These are phyloP conservation scores for Podotricha telesiphe DNA, from an alignment of 2,888 invertebrate genomes.

Conservation along the genomic window DNA sequence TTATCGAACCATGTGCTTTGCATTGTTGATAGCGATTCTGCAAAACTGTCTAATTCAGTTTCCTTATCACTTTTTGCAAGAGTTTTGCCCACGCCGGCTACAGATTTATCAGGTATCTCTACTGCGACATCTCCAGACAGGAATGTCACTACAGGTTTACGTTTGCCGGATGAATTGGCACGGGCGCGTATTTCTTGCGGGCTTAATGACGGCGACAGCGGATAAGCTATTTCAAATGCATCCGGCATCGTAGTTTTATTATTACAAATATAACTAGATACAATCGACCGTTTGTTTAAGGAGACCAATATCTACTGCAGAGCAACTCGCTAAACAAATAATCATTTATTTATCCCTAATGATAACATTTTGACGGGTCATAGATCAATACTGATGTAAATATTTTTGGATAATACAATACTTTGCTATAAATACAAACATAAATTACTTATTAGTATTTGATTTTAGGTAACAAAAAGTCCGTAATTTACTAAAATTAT, in stretches of 20 bases:
- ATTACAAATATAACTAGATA: slow-evolving; percentile 13
- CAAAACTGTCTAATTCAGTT: slow-evolving; percentile 81
- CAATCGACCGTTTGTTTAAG: slow-evolving; percentile 30
- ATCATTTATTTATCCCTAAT: slow-evolving; percentile 64
- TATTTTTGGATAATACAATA: slow-evolving; percentile 44
- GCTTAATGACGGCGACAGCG: slow-evolving; percentile 75
- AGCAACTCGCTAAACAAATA: slow-evolving; percentile 55
- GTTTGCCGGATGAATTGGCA: slow-evolving; percentile 80
- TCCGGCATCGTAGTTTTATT: slow-evolving; percentile 78
- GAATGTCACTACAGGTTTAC: slow-evolving; percentile 69
- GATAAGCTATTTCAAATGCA: slow-evolving; percentile 82
- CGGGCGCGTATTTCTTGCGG: slow-evolving; percentile 83
- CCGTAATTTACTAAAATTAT: no score
- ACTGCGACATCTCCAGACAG: slow-evolving; percentile 71
- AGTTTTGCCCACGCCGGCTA: slow-evolving; percentile 71
- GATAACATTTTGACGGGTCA: slow-evolving; percentile 70
- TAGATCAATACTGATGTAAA: slow-evolving; percentile 64
- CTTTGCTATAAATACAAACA: slow-evolving; percentile 1
- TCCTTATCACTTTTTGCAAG: slow-evolving; percentile 69
- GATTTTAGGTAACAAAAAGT: no score
- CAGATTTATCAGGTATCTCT: slow-evolving; percentile 76
- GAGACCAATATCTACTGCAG: slow-evolving; percentile 39
- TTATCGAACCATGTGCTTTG: slow-evolving; percentile 82
- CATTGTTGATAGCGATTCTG: slow-evolving; percentile 76
- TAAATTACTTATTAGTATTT: background rate